These are phyloP conservation scores for Galeopterus variegatus DNA, from an alignment of 2,113 vertebrate genomes.

Conservation along the genomic window DNA sequence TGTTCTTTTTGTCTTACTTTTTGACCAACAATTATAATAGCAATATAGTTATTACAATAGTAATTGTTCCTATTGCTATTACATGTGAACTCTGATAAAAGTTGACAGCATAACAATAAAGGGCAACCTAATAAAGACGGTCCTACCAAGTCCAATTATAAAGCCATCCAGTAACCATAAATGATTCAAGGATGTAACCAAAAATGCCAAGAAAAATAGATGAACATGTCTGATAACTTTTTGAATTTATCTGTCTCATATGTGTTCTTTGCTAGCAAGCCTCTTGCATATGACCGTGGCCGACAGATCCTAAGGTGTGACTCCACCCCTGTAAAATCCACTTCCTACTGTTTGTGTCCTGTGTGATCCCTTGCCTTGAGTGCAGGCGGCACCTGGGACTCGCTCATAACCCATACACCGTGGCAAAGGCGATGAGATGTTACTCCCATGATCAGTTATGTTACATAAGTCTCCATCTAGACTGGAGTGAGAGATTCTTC, in stretches of 20 bases:
- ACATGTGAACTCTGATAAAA: background rate
- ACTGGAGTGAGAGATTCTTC: background rate
- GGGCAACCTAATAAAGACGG: background rate
- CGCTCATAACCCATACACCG: background rate
- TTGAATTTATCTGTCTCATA: background rate
- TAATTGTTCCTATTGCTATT: background rate
- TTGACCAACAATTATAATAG: background rate
- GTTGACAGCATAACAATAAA: background rate
- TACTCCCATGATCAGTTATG: background rate
- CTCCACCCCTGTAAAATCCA: background rate
- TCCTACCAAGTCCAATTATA: background rate
- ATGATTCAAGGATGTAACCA: background rate
- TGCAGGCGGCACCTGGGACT: background rate
- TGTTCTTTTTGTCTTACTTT: background rate
- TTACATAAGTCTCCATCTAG: background rate
- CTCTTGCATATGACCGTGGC: background rate
- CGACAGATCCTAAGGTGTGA: background rate
- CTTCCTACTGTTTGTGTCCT: background rate
- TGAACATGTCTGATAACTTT: background rate
- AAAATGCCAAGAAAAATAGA: background rate
- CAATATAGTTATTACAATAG: background rate
- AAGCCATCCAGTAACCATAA: background rate
- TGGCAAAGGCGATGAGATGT: rapidly evolving
- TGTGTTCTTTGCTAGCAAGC: background rate
- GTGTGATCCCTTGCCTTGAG: background rate